These are phyloP conservation scores for Euthynnus affinis DNA, from an alignment of 2,797 vertebrate species.

Conservation along the genomic window DNA sequence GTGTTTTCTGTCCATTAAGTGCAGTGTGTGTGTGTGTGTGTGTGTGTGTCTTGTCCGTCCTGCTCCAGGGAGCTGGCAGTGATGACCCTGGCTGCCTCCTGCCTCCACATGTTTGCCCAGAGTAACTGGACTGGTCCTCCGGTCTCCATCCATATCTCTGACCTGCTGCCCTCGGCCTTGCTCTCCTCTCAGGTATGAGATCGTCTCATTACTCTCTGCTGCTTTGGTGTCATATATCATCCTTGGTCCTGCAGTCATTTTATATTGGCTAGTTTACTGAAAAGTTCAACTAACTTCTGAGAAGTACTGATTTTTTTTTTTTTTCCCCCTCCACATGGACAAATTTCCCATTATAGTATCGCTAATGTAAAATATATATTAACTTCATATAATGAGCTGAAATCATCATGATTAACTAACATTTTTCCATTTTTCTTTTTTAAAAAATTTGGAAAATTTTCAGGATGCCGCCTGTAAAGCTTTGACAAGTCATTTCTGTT, in stretches of 20 bases:
- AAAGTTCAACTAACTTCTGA: neutral
- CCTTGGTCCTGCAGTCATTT: neutral
- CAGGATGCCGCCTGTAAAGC: too few relatives aligned
- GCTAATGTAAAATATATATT: too few relatives aligned
- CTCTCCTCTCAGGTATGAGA: slow-evolving; percentile 86
- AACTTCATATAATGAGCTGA: too few relatives aligned
- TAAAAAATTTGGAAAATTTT: too few relatives aligned
- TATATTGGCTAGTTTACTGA: neutral
- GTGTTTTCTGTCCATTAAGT: slow-evolving; percentile 14
- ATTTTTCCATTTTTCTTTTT: too few relatives aligned
- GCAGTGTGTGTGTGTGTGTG: slow-evolving; percentile 10
- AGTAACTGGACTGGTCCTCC: slow-evolving; percentile 97
- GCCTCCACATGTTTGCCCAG: slow-evolving; percentile 94
- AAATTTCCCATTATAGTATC: too few relatives aligned
- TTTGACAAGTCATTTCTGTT: too few relatives aligned
- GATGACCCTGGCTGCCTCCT: slow-evolving; percentile 90
- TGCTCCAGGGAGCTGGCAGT: slow-evolving; percentile 87
- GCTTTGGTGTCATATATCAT: slow-evolving; percentile 1
- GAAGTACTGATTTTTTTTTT: neutral
- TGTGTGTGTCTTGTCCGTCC: slow-evolving; percentile 23
- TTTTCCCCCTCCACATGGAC: too few relatives aligned
- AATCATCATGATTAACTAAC: too few relatives aligned
- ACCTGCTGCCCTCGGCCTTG: slow-evolving; percentile 87
- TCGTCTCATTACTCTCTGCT: neutral
- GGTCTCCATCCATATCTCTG: slow-evolving; percentile 81